phyloP scores from a whole-genome alignment of 2,113 vertebrate genomes.

The Acanthisitta chloris region DNA sequence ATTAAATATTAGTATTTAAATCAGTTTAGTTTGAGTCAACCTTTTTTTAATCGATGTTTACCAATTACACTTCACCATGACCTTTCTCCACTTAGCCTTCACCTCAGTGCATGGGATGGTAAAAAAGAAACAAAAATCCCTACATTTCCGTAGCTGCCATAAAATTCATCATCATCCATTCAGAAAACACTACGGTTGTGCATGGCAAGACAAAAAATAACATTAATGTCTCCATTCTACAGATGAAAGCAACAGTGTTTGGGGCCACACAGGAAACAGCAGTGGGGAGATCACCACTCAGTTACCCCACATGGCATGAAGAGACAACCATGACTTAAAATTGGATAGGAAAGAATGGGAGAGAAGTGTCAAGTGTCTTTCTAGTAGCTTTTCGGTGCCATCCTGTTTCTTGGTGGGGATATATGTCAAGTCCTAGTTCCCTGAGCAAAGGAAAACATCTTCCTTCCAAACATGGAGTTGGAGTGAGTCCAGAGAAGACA shows the following conservation, averaged over 20 bases:
- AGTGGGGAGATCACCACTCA: neutral
- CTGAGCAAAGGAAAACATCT: neutral
- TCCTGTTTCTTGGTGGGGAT: neutral
- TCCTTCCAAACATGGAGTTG: too few species aligned
- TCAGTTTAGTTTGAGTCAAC: neutral
- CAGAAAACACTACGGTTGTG: neutral
- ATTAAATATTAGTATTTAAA: neutral
- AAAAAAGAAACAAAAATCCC: neutral
- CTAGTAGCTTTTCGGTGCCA: neutral
- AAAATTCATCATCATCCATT: neutral
- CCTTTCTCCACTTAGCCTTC: neutral
- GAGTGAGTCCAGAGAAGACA: too few species aligned
- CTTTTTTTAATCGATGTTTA: too few species aligned
- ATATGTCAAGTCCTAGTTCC: neutral
- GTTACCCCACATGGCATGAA: neutral
- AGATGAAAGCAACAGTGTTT: neutral
- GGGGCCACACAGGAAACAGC: neutral
- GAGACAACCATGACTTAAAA: neutral
- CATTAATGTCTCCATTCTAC: neutral
- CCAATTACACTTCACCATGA: neutral
- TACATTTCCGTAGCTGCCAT: neutral
- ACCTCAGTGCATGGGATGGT: rapidly evolving
- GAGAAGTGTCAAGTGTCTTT: neutral
- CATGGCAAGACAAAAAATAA: neutral
- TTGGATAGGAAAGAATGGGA: neutral